Percentiles rank a stretch among this genome's conserved stretches.
Evolutionary conservation across 1,140 invertebrate species (phyloP).

Genomic region (Platorchestia sp.): DNA sequence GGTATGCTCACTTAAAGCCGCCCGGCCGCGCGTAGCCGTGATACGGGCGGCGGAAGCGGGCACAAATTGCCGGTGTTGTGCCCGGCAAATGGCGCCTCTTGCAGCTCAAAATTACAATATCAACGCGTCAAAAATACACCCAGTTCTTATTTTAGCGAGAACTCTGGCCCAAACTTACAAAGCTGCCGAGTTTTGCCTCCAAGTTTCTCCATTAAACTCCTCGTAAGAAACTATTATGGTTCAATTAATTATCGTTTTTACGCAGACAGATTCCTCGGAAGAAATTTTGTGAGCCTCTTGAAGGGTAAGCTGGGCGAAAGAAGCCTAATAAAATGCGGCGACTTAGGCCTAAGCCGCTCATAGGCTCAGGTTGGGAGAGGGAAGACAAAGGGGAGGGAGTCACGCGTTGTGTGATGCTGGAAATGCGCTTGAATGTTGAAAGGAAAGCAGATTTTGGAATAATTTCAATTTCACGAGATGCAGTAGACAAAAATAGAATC

Average conservation of each 20-base stretch:
- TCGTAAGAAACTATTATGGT: conserved; percentile 9
- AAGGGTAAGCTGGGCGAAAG: background rate
- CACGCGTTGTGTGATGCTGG: background rate
- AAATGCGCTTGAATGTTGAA: background rate
- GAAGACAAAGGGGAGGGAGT: background rate
- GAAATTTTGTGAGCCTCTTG: background rate
- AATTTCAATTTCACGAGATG: no score
- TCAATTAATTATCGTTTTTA: conserved; percentile 4
- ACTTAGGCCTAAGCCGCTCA: background rate
- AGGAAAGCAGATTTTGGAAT: no score
- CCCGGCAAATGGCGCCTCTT: no score
- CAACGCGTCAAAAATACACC: no score
- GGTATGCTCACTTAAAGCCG: no score
- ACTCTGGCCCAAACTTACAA: background rate
- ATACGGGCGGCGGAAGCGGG: no score
- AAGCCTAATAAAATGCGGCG: background rate
- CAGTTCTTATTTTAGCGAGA: no score
- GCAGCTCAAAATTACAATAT: no score
- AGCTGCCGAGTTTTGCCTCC: background rate
- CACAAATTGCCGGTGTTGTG: no score
- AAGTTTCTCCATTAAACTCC: conserved; percentile 2
- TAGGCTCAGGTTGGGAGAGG: background rate
- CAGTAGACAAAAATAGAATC: no score
- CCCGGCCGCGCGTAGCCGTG: no score
- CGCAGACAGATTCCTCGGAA: background rate